Conservation (phyloP, 2,888 invertebrate species). For the Desoria tigrina region DNA sequence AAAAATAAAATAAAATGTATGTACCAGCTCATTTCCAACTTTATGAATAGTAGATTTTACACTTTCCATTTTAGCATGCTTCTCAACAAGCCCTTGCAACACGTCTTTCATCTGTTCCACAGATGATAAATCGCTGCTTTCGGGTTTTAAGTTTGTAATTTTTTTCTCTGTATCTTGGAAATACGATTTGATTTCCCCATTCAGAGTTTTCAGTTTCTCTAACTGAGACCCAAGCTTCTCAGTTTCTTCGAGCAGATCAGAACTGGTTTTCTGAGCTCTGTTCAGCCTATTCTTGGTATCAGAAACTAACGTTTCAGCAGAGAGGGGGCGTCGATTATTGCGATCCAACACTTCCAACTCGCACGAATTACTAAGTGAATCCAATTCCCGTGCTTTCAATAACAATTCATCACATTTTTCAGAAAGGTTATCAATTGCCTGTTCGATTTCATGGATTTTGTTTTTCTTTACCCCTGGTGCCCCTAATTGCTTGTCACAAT, state of each 20-base stretch:
- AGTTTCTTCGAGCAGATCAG: slow-evolving; percentile 58
- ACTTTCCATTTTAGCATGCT: slow-evolving; percentile 55
- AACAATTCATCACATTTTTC: slow-evolving; percentile 49
- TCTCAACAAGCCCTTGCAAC: slow-evolving; percentile 56
- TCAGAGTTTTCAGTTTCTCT: slow-evolving; percentile 74
- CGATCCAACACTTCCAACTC: slow-evolving; percentile 72
- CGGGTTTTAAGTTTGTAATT: slow-evolving; percentile 24
- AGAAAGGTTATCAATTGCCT: slow-evolving; percentile 32
- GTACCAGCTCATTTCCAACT: slow-evolving; percentile 73
- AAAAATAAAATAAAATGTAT: too few species aligned
- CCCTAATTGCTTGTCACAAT: slow-evolving; percentile 72
- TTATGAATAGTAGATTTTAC: slow-evolving; percentile 73
- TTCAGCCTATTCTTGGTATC: slow-evolving; percentile 63
- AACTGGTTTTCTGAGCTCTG: slow-evolving; percentile 61
- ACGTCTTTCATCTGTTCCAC: slow-evolving; percentile 30
- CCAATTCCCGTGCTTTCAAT: slow-evolving; percentile 38
- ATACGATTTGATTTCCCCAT: slow-evolving; percentile 63
- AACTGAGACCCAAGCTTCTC: slow-evolving; percentile 63
- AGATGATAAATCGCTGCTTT: slow-evolving; percentile 26
- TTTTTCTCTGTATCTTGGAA: slow-evolving; percentile 18
- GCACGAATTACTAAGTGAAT: slow-evolving; percentile 64
- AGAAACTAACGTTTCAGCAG: slow-evolving; percentile 78
- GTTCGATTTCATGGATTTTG: slow-evolving; percentile 42
- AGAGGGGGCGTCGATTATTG: slow-evolving; percentile 75
- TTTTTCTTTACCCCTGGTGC: slow-evolving; percentile 38